Base-by-base conservation (phyloP, 2,113 vertebrate species). In the Nibea albiflora region DNA sequence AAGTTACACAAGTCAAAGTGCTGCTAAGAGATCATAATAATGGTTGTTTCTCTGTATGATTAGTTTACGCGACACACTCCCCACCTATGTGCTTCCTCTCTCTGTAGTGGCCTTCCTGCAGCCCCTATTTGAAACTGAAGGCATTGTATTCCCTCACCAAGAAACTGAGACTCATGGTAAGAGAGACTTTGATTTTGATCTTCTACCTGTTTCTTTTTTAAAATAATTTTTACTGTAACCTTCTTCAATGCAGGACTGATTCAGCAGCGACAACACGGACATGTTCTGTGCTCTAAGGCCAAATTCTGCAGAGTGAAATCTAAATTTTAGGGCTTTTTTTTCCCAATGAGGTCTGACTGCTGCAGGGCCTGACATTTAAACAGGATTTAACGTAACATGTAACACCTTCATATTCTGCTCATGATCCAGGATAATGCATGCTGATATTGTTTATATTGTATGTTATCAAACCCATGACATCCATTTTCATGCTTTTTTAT, bases 81-180 rank as follows among this genome's bases (percentile, higher is more conserved):
- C 90, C 85, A 80, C 90, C 93, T 82, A 88, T 94, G 89, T 94
- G 92, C 92, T 94, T 92, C 93, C 92, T 94, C 90, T 94, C 92
- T 93, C 93, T 93, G 90, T 93, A 94, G 93, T 93, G 92, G 91
- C 92, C 89, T 94, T 93, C 92, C 93, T 94, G 93, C 93, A 93
- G 92, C 93, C 93, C 88, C 89, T 94, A 78, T 93, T 93, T 94
- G 93, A 94, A 92, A 92, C 90, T 90, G 93, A 94, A 93, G 93
- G 90, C 92, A 93, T 93, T 94, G 90, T 94, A 87, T 94, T 92
- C 92, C 93, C 93, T 91, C 84, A 92, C 80, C 92, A 93, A 92
- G 93, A 94, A 88, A 91, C 93, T 94, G 93, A 94, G 85, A 92
- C 89, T 91, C 92, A 92, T 93, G 93, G 93, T 94, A 94, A 94